Evolutionary conservation across 2,888 invertebrate species (phyloP), one percentile per base, ranked within the genome.

Genomic region (Epiblema foenella): DNA sequence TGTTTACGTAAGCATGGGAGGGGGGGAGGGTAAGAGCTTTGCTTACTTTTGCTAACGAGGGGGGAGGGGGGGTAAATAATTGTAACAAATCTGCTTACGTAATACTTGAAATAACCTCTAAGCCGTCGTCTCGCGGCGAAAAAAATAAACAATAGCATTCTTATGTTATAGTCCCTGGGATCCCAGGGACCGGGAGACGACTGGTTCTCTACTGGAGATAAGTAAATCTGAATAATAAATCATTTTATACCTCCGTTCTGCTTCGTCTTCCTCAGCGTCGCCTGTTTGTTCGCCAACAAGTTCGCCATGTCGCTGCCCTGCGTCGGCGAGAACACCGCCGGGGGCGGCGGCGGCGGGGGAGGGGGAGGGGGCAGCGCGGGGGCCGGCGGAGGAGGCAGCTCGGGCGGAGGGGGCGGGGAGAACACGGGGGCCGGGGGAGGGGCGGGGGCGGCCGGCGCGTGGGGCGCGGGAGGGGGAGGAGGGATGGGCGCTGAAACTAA

Each of bases 211-310:
- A n/a, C n/a, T n/a, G n/a, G n/a, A n/a, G n/a, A n/a, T n/a, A n/a
- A n/a, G n/a, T n/a, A n/a, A n/a, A n/a, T n/a, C n/a, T n/a, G n/a
- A n/a, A 5, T 33, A 7, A 5, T 52, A 60, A 17, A 33, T 15
- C 52, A 68, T 33, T 59, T 71, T 78, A 81, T 75, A 91, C 94
- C 94, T 70, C 94, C 94, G 79, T 94, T 94, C 75, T 93, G 91
- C 57, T 94, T 92, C 5, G 83, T 85, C 74, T 94, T 94, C 76
- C 92, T 93, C 59, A 95, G 80, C 0, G 94, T 88, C 0, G 94
- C 91, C 29, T 94, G 94, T 37, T 94, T 94, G 17, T 93, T 94
- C 0, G 95, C 94, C 57, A 95, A 81, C 87, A 95, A 89, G 60
- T 93, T 94, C 8, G 95, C 95, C 95, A 95, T 95, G 71, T 94